phyloP scores from a whole-genome alignment of 2,113 vertebrate species.

The Microtus ochrogaster region DNA sequence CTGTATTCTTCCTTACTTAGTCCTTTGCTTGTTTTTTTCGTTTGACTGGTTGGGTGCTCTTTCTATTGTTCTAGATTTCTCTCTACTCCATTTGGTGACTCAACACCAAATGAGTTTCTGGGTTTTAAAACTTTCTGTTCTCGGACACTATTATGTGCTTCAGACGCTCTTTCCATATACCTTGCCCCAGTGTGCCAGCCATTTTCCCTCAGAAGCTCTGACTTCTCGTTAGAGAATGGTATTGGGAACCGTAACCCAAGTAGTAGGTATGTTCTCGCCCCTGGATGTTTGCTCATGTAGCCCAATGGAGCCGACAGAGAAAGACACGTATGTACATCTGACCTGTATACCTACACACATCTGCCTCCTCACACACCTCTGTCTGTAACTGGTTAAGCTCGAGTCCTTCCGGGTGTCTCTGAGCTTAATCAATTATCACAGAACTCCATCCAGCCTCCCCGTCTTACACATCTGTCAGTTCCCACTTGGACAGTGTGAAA shows the following conservation, averaged over 20 bases:
- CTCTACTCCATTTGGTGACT: neutral
- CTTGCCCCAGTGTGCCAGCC: neutral
- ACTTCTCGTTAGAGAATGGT: neutral
- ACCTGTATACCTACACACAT: neutral
- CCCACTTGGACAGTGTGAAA: neutral
- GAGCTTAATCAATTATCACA: neutral
- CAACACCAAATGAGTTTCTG: neutral
- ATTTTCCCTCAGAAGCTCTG: neutral
- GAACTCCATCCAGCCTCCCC: neutral
- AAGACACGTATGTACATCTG: too few relatives aligned
- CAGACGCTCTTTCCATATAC: neutral
- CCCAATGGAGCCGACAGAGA: neutral
- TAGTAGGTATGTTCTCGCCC: neutral
- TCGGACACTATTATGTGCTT: neutral
- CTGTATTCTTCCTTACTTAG: neutral
- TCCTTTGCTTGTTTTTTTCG: neutral
- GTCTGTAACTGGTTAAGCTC: neutral
- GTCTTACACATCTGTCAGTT: neutral
- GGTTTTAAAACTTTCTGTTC: neutral
- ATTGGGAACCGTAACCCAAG: neutral
- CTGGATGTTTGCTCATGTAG: neutral
- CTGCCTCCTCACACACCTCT: too few relatives aligned
- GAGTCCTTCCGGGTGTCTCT: neutral
- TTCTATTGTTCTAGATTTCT: neutral
- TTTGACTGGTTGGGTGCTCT: too few relatives aligned